phyloP scores from a whole-genome alignment of 2,113 vertebrate genomes.

The Campylorhamphus procurvoides region DNA sequence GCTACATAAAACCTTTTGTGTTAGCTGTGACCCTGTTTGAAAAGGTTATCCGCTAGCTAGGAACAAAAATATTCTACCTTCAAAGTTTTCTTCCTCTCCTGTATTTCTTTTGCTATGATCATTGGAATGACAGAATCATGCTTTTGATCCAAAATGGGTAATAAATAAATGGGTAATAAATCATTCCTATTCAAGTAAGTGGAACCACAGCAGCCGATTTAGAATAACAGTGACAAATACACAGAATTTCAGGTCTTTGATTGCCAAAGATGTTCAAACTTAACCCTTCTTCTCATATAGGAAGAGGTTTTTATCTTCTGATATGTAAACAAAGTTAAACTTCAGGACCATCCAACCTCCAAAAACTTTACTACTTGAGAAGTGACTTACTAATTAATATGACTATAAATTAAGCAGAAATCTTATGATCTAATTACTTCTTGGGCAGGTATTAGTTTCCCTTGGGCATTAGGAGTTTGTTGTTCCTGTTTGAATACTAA shows the following conservation, averaged over 20 bases:
- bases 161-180: not conserved
- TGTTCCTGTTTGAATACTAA: not conserved
- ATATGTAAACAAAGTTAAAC: not conserved
- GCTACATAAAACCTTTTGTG: not conserved
- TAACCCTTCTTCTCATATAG: not conserved
- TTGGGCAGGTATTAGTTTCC: not conserved
- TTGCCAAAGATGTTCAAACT: not conserved
- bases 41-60: not conserved
- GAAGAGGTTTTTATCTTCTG: not conserved
- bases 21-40: not conserved
- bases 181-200: not conserved
- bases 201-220: not conserved
- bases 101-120: not conserved
- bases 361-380: not conserved
- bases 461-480: not conserved
- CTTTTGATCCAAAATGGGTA: not conserved
- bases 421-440: not conserved
- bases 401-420: not conserved
- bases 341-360: not conserved
- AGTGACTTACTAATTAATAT: not conserved
- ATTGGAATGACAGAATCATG: not conserved
- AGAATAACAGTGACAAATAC: not conserved
- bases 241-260: not conserved
- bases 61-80: not conserved
- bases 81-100: not conserved